Percentiles rank a stretch among this genome's conserved stretches.
Evolutionary conservation across 30 jellyfish, hydroid and myxozoan genomes (phyloP).

Genomic region (Cassiopea xamachana): DNA sequence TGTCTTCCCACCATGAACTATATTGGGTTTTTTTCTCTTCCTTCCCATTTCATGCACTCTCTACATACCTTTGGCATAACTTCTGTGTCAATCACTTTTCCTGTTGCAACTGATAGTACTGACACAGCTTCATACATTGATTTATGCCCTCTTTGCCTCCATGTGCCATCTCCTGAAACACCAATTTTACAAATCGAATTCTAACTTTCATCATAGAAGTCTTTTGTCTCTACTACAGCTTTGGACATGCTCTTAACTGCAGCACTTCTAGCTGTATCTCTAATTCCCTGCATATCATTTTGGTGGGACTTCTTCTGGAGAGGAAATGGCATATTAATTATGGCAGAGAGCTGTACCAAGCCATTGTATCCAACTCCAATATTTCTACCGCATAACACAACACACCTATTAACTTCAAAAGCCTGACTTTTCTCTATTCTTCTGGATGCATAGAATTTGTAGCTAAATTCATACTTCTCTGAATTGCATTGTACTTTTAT

Average conservation of each 20-base stretch:
- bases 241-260: neutral
- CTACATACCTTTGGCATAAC: conserved; percentile 3
- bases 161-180: too few relatives aligned
- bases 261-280: neutral
- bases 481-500: neutral
- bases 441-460: neutral
- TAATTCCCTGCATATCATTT: too few relatives aligned
- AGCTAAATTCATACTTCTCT: neutral
- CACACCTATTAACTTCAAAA: conserved; percentile 23
- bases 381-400: neutral
- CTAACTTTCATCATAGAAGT: neutral
- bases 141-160: conserved; percentile 24
- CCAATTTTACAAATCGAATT: too few relatives aligned
- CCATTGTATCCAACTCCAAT: conserved; percentile 35
- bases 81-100: conserved; percentile 26
- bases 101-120: conserved; percentile 19
- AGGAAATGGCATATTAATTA: conserved; percentile 31
- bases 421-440: neutral
- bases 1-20: neutral
- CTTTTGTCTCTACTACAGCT: neutral
- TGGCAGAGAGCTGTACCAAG: conserved; percentile 4
- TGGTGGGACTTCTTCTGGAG: neutral
- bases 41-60: neutral
- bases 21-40: neutral
- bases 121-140: conserved; percentile 37